These are phyloP conservation scores for Rhadina sibilatrix DNA, from an alignment of 2,113 vertebrate species.

Conservation along the genomic window DNA sequence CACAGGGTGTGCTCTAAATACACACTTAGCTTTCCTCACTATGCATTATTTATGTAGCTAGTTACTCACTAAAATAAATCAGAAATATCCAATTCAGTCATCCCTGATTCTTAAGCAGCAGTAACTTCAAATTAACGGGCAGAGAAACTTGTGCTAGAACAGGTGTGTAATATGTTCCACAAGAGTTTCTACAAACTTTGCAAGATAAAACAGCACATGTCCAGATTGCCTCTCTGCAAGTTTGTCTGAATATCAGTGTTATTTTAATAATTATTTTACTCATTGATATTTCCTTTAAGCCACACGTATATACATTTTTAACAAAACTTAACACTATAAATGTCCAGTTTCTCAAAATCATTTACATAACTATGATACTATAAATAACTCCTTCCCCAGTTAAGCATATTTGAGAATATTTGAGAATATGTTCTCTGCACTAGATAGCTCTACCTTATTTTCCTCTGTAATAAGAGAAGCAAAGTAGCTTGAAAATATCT, in stretches of 20 bases:
- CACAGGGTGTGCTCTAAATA: background rate
- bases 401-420: too few relatives aligned
- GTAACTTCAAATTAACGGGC: background rate
- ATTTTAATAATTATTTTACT: background rate
- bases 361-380: background rate
- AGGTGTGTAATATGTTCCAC: background rate
- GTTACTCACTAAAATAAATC: background rate
- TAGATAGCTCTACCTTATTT: background rate
- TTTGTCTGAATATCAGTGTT: background rate
- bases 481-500: background rate
- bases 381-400: background rate
- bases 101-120: background rate
- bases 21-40: background rate
- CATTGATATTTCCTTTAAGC: background rate
- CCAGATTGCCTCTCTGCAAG: background rate
- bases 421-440: background rate
- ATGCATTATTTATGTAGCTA: background rate
- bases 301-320: background rate
- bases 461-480: slow-evolving; percentile 2
- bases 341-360: background rate
- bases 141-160: background rate
- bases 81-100: background rate
- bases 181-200: background rate
- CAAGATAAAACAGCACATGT: background rate
- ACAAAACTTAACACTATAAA: background rate